Conservation (phyloP, 92 coral and sea anemone species). For the Epizoanthus illoricatus region DNA sequence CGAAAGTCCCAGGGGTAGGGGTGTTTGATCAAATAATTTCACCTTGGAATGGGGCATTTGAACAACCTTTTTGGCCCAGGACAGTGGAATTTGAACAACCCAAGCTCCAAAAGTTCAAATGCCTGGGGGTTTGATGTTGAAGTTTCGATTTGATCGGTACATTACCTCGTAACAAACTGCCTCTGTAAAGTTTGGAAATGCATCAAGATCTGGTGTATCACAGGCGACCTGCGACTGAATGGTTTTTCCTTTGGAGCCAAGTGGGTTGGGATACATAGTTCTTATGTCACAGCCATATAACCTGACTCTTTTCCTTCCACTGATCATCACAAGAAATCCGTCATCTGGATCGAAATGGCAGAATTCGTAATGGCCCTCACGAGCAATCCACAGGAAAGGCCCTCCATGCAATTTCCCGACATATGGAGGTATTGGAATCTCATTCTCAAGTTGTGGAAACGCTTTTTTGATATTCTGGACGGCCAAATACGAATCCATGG, state of each 20-base stretch:
- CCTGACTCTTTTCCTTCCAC: slow-evolving; percentile 43
- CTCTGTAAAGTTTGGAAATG: slow-evolving; percentile 34
- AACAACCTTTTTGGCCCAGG: too few species aligned
- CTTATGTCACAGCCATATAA: slow-evolving; percentile 40
- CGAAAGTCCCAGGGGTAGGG: too few species aligned
- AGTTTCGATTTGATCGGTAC: too few species aligned
- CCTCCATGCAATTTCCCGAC: slow-evolving; percentile 52
- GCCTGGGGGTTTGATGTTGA: too few species aligned
- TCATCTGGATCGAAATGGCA: slow-evolving; percentile 58
- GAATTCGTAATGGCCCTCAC: slow-evolving; percentile 46
- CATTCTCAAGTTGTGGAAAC: slow-evolving; percentile 39
- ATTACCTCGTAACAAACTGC: slow-evolving; percentile 47
- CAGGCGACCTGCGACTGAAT: slow-evolving; percentile 47
- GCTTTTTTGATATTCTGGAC: slow-evolving; percentile 54
- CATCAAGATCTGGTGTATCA: slow-evolving; percentile 42
- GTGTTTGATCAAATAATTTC: too few species aligned
- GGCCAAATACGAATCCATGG: slow-evolving; percentile 49
- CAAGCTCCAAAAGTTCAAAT: too few species aligned
- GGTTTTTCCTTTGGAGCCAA: slow-evolving; percentile 52
- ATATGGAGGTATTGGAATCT: slow-evolving; percentile 36
- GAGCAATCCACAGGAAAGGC: slow-evolving; percentile 49
- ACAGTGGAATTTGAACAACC: too few species aligned
- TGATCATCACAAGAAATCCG: slow-evolving; percentile 43
- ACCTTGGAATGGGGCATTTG: too few species aligned
- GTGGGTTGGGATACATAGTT: slow-evolving; percentile 48